Conservation (phyloP, 64 coral and sea anemone species). For the Actinia equina region DNA sequence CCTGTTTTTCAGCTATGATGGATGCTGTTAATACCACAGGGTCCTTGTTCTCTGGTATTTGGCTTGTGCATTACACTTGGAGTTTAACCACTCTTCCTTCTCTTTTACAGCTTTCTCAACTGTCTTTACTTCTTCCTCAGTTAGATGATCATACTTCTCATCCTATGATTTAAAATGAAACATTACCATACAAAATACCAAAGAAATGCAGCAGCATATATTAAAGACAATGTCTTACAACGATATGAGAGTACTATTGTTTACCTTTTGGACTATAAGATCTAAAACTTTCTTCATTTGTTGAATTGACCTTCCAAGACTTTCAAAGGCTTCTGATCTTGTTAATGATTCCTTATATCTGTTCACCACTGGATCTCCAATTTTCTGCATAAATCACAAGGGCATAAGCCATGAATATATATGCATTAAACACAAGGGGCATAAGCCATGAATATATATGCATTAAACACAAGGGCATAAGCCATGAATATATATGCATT, state of each 20-base stretch:
- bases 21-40: slow-evolving; percentile 54
- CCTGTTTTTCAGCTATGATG: slow-evolving; percentile 82
- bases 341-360: slow-evolving; percentile 55
- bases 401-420: no score
- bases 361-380: slow-evolving; percentile 66
- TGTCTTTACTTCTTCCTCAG: slow-evolving; percentile 75
- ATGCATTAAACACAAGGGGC: no score
- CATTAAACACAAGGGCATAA: no score
- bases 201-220: neutral
- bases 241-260: neutral
- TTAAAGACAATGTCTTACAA: neutral
- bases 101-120: slow-evolving; percentile 46
- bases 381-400: slow-evolving; percentile 54
- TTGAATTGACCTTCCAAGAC: slow-evolving; percentile 77
- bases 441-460: neutral
- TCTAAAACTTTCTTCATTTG: slow-evolving; percentile 76
- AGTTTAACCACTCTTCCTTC: slow-evolving; percentile 72
- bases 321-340: slow-evolving; percentile 65
- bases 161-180: slow-evolving; percentile 35
- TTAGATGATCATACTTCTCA: slow-evolving; percentile 86
- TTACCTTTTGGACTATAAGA: slow-evolving; percentile 73
- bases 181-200: neutral
- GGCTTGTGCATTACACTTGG: slow-evolving; percentile 73
- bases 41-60: slow-evolving; percentile 50
- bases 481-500: no score